Percentiles rank a stretch among this genome's conserved stretches.
These are phyloP conservation scores for Daboia siamensis DNA, from an alignment of 2,113 vertebrate genomes.

Conservation along the genomic window DNA sequence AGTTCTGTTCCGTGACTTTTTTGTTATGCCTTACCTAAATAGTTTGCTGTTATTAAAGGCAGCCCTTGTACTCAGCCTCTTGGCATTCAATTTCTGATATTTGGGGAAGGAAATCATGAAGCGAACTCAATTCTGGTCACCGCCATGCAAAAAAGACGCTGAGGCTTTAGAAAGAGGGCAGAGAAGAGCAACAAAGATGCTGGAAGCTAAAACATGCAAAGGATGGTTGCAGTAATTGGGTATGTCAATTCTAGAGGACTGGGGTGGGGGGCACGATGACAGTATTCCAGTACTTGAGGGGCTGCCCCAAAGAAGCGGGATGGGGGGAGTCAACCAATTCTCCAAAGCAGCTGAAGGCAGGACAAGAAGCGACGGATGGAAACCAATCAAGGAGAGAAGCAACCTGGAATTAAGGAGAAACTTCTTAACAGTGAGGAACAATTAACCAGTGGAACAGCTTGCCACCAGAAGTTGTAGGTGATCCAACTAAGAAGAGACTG, in stretches of 20 bases:
- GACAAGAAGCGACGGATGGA: neutral
- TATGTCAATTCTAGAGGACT: accelerated
- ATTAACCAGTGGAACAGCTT: neutral
- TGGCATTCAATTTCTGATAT: neutral
- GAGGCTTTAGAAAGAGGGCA: neutral
- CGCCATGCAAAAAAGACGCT: neutral
- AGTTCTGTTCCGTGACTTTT: neutral
- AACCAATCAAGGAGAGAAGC: neutral
- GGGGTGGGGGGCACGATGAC: neutral
- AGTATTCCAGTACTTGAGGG: accelerated
- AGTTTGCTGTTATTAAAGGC: neutral
- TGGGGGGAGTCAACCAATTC: neutral
- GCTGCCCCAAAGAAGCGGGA: accelerated
- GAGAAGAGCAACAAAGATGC: neutral
- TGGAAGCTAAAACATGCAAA: neutral
- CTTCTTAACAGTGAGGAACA: too few relatives aligned
- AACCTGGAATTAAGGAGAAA: neutral
- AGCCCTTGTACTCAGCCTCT: neutral
- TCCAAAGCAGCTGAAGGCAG: neutral
- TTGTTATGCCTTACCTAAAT: neutral
- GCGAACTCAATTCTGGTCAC: neutral
- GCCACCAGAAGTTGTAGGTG: neutral
- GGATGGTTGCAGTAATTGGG: neutral
- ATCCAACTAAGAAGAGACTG: neutral
- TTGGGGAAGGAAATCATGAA: neutral